Base-by-base conservation (phyloP, 2,888 invertebrate species). In the Agrotis puta region DNA sequence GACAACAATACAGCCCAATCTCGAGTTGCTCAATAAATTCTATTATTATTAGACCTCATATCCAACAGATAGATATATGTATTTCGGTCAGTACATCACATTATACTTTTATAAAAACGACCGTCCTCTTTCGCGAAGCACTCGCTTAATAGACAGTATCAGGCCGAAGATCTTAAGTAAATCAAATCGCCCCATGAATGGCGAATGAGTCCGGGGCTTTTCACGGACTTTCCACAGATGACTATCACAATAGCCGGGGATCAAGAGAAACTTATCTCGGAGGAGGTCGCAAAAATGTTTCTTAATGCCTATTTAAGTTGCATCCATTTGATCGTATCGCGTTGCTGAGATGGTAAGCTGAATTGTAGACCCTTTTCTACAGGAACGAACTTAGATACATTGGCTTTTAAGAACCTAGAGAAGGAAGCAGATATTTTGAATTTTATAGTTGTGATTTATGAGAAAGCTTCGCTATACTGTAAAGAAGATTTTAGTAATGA, bases 111-210 rank as follows among this genome's bases (percentile, higher is more conserved):
- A 89, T 89, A 91, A 89, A 92, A 92, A 90, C 90, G 90, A 87
- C 86, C 88, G 88, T 89, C 76, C 68, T 80, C 62, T 69, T 64
- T 74, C 90, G 85, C 78, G 85, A 86, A 90, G 91, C 93, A 92
- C 90, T 94, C 93, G 90, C 92, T 95, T 95, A 94, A 95, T 94
- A 94, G 93, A 94, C 92, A 91, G 94, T 95, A 95, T 95, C 95
- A 92, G 88, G 88, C 85, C 90, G 86, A 90, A 90, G 95, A 95
- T 95, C 95, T 96, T 95, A 95, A 95, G 96, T 96, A 96, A 96
- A 96, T 96, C 96, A 96, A 96, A 96, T 95, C 95, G 90, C 94
- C 93, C 94, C 93, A 94, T 95, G 95, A 96, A 96, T 95, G 92
- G 95, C 84, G 94, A 94, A 94, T 93, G 95, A 94, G 93, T 81